Percentiles rank a stretch among this genome's conserved stretches.
Evolutionary conservation across 2,888 invertebrate species (phyloP).

Genomic region (Cerastoderma edule): DNA sequence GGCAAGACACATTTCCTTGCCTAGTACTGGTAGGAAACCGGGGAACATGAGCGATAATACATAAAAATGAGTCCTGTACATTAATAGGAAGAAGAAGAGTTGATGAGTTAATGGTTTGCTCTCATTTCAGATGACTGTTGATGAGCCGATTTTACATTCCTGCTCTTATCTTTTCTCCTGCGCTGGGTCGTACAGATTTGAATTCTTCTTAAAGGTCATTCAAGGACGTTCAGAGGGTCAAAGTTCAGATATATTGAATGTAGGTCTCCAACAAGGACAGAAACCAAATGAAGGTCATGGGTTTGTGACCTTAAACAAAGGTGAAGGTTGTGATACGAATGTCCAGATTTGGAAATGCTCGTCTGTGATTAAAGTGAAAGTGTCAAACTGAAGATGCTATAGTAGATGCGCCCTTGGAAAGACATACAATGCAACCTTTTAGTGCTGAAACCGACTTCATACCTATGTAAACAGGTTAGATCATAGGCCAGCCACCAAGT

Average conservation of each 20-base stretch:
- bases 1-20: no score
- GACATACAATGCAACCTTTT: no score
- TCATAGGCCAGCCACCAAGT: no score
- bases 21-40: no score
- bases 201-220: conserved; percentile 47
- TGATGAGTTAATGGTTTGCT: no score
- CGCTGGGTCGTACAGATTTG: conserved; percentile 58
- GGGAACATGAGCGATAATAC: no score
- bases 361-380: conserved; percentile 55
- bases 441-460: no score
- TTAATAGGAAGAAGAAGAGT: no score
- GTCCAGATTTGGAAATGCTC: conserved; percentile 42
- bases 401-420: no score
- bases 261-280: not conserved
- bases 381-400: conserved; percentile 26
- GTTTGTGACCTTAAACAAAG: conserved; percentile 9
- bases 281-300: conserved; percentile 6
- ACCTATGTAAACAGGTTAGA: no score
- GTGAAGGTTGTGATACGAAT: not conserved
- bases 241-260: not conserved
- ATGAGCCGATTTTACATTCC: conserved; percentile 50
- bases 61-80: no score
- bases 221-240: conserved; percentile 15
- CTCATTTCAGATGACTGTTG: conserved; percentile 49
- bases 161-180: conserved; percentile 58